Conservation (phyloP, 2,888 invertebrate species). For the Tinea pellionella region DNA sequence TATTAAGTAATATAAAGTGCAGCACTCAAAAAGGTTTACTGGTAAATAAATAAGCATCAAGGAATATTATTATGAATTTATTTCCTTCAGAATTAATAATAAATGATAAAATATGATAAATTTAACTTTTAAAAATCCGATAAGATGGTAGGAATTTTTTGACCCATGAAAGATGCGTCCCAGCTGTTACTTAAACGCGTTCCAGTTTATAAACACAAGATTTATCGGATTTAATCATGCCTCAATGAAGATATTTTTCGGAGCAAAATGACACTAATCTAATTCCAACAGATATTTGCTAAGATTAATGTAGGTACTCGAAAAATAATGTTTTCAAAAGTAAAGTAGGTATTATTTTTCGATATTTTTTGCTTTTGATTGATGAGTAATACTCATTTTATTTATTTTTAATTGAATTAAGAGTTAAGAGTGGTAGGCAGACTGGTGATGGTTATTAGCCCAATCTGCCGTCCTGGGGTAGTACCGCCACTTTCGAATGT, state of each 20-base stretch:
- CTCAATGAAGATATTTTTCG: conserved; percentile 1
- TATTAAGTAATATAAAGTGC: no score
- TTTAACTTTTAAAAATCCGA: background rate
- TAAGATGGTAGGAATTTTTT: conserved; percentile 5
- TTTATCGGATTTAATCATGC: conserved; percentile 9
- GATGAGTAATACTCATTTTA: no score
- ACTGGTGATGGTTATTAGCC: no score
- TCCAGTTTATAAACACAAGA: conserved; percentile 13
- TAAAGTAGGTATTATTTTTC: background rate
- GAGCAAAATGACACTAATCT: conserved; percentile 11
- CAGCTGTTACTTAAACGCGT: conserved; percentile 10
- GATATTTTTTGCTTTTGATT: background rate
- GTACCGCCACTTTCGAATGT: no score
- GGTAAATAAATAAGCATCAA: no score
- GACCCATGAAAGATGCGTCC: conserved; percentile 12
- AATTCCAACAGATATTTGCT: conserved; percentile 6
- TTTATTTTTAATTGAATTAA: no score
- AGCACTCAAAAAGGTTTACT: no score
- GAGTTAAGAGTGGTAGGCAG: no score
- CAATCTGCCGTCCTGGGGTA: no score
- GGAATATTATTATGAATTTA: background rate
- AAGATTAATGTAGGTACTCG: background rate
- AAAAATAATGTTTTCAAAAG: background rate
- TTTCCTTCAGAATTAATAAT: background rate
- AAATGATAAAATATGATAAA: no score